phyloP scores from a whole-genome alignment of 2,797 vertebrate species.

The Melanotaenia pygmaea region DNA sequence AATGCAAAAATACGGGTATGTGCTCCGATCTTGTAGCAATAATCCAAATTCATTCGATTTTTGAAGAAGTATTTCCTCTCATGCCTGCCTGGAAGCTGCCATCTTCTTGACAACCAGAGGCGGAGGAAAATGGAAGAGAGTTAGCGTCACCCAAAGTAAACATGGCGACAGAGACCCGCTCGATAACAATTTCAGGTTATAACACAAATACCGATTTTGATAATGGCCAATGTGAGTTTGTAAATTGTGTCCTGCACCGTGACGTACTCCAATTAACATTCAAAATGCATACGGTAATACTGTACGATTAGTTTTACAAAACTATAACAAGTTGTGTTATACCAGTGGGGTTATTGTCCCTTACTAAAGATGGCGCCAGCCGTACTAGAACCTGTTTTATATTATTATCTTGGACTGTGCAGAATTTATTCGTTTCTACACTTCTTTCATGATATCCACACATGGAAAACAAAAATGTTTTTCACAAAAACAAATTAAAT shows the following conservation, averaged over 20 bases:
- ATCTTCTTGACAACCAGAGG: slow-evolving; percentile 90
- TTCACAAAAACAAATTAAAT: slow-evolving; percentile 31
- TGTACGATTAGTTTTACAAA: slow-evolving; percentile 27
- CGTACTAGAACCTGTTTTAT: slow-evolving; percentile 33
- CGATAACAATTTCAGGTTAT: slow-evolving; percentile 25
- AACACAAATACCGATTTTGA: slow-evolving; percentile 6
- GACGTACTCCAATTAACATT: background rate
- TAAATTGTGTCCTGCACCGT: accelerated
- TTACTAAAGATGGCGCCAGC: slow-evolving; percentile 84
- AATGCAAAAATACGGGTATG: slow-evolving; percentile 70
- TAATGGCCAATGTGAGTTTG: background rate
- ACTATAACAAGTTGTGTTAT: slow-evolving; percentile 61
- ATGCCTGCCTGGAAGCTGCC: slow-evolving; percentile 96
- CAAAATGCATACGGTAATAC: background rate
- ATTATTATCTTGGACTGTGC: slow-evolving; percentile 21
- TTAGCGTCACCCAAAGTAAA: slow-evolving; percentile 83
- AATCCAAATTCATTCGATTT: slow-evolving; percentile 82
- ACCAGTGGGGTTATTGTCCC: slow-evolving; percentile 80
- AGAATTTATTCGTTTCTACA: slow-evolving; percentile 18
- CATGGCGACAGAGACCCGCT: slow-evolving; percentile 73
- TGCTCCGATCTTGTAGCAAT: slow-evolving; percentile 70
- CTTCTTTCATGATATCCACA: background rate
- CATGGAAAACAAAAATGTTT: slow-evolving; percentile 17
- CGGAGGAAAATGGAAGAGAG: slow-evolving; percentile 82
- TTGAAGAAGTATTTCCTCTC: slow-evolving; percentile 85